Percentiles rank a stretch among this genome's conserved stretches.
phyloP scores from a whole-genome alignment of 2,888 invertebrate genomes.

The Girardia tigrina region DNA sequence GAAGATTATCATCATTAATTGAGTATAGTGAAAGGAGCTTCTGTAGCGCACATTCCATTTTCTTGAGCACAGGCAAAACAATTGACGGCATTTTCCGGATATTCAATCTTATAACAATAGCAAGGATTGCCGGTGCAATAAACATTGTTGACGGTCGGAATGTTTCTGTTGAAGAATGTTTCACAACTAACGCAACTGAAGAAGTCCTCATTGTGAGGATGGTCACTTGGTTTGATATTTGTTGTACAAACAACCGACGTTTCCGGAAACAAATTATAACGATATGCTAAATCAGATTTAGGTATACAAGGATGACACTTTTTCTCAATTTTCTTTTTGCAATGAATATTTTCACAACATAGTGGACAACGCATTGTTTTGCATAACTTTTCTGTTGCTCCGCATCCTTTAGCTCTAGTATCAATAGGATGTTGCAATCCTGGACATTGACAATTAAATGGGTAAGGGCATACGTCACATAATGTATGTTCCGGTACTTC shows the following conservation, averaged over 20 bases:
- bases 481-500: neutral
- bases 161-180: neutral
- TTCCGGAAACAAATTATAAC: neutral
- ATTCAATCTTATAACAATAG: constrained; percentile 13
- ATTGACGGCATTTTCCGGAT: neutral
- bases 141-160: neutral
- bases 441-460: constrained; percentile 8
- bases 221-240: constrained; percentile 6
- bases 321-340: neutral
- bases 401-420: neutral
- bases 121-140: neutral
- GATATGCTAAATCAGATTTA: neutral
- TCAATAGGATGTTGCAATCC: neutral
- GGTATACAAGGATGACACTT: constrained; percentile 3
- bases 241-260: neutral
- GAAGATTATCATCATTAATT: neutral
- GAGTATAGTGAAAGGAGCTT: neutral
- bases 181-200: neutral
- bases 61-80: neutral
- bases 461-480: neutral
- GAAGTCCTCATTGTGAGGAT: constrained; percentile 18
- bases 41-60: neutral
- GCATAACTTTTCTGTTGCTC: neutral
- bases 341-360: neutral
- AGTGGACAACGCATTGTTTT: neutral